Evolutionary conservation across 2,888 invertebrate species (phyloP).

Genomic region (Pachliopta kotzebuea): DNA sequence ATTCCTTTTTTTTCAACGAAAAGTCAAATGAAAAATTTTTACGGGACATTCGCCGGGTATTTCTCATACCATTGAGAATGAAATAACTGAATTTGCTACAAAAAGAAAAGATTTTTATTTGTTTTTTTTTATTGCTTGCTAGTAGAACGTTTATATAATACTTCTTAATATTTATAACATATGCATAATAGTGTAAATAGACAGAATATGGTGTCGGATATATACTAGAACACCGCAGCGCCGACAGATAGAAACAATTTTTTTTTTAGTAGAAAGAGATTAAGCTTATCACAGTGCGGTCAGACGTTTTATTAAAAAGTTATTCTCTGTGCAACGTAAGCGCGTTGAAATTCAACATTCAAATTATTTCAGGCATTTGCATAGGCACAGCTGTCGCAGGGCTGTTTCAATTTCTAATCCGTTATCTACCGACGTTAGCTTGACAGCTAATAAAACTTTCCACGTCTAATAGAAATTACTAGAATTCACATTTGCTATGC

Average conservation of each 20-base stretch:
- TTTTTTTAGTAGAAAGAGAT: not conserved
- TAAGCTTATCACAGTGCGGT: not conserved
- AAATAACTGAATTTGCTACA: not conserved
- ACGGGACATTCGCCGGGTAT: not conserved
- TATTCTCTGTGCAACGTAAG: conserved; percentile 27
- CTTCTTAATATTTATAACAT: no score
- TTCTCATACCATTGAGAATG: not conserved
- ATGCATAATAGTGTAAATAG: no score
- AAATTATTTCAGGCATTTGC: conserved; percentile 54
- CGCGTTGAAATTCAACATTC: conserved; percentile 47
- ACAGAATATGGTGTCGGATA: no score
- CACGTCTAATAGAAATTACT: not conserved
- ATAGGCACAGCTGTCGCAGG: conserved; percentile 50
- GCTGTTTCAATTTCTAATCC: conserved; percentile 47
- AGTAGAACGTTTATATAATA: no score
- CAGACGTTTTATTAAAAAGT: conserved; percentile 15
- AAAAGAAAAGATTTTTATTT: no score
- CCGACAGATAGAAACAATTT: no score
- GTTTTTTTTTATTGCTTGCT: no score
- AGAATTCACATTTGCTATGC: not conserved
- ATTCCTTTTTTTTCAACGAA: not conserved
- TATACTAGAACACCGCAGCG: no score
- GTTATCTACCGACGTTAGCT: conserved; percentile 39
- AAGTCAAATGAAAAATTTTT: not conserved
- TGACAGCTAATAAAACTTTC: conserved; percentile 43